phyloP scores from a whole-genome alignment of 2,888 invertebrate genomes.

The Coremacera marginata region DNA sequence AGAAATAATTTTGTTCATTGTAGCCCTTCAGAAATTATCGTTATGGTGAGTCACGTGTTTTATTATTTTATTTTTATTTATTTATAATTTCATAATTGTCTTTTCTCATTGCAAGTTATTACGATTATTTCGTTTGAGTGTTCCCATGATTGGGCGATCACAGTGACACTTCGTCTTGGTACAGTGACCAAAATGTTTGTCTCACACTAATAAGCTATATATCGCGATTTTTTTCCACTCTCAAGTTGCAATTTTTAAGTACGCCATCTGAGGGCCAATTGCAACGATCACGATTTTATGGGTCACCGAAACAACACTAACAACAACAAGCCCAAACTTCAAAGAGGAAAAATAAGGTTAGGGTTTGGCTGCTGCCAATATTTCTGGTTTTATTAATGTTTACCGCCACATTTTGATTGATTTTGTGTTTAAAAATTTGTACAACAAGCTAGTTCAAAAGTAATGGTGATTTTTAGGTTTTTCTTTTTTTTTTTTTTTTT shows the following conservation, averaged over 20 bases:
- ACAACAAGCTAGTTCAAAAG: not conserved
- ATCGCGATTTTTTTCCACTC: not conserved
- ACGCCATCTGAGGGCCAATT: not conserved
- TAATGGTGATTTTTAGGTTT: no score
- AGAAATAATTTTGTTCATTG: no score
- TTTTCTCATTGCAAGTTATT: not conserved
- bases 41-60: no score
- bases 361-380: not conserved
- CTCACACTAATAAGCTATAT: not conserved
- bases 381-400: not conserved
- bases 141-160: not conserved
- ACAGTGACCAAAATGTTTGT: not conserved
- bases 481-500: not conserved
- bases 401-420: not conserved
- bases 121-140: not conserved
- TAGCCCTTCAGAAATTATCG: no score
- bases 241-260: not conserved
- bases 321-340: not conserved
- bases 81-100: no score
- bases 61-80: no score
- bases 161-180: slow-evolving; percentile 14
- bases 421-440: not conserved
- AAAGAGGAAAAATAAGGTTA: not conserved
- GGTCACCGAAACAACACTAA: not conserved
- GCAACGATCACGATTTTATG: slow-evolving; percentile 12